Conservation (phyloP, 2,113 vertebrate species). For the Desmodus rotundus region DNA sequence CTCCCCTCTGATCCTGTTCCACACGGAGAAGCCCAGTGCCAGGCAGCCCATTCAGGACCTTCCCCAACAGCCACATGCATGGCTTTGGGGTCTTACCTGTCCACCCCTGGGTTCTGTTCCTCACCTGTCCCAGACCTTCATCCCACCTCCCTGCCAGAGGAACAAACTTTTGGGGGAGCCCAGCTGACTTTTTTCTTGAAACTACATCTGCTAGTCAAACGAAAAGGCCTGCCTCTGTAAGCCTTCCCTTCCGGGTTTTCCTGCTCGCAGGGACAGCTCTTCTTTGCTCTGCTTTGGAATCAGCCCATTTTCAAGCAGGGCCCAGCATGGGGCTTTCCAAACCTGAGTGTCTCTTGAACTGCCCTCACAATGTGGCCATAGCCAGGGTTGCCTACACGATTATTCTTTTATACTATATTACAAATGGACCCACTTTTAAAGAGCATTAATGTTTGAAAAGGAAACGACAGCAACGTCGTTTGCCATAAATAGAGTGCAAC, state of each 20-base stretch:
- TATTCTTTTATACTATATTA: not conserved
- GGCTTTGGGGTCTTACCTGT: not conserved
- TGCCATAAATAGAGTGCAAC: not conserved
- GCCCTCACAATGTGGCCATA: not conserved
- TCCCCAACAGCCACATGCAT: not conserved
- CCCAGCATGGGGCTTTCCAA: not conserved
- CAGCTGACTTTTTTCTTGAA: not conserved
- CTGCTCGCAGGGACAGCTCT: not conserved
- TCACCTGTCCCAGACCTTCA: not conserved
- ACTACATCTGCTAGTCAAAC: not conserved
- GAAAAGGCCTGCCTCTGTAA: not conserved
- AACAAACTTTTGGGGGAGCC: not conserved
- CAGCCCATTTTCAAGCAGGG: not conserved
- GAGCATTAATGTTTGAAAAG: not conserved
- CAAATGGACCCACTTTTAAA: not conserved
- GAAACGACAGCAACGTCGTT: not conserved
- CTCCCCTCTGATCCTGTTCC: not conserved
- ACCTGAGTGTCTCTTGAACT: not conserved
- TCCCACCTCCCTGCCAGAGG: not conserved
- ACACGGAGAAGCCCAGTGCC: not conserved
- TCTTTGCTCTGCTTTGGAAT: not conserved
- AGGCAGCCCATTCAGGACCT: too few species aligned
- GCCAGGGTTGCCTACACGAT: not conserved
- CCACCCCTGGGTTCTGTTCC: not conserved
- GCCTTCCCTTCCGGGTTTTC: not conserved